Evolutionary conservation across 64 coral and sea anemone species (phyloP).

Genomic region (Porites australiensis): DNA sequence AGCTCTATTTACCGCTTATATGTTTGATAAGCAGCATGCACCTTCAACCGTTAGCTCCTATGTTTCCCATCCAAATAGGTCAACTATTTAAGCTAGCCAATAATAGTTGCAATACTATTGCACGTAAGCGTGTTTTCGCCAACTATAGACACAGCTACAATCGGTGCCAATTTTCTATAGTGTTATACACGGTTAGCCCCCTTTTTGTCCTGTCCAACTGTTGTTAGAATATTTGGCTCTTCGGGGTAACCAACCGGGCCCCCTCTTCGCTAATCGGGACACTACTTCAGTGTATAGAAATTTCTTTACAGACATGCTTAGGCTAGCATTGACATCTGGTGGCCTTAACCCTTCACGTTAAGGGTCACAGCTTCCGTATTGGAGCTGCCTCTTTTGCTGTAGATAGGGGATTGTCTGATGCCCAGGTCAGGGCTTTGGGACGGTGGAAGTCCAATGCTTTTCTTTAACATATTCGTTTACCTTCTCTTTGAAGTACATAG

Average conservation of each 20-base stretch:
- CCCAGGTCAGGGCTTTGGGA: not conserved
- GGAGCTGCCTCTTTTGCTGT: slow-evolving; percentile 5
- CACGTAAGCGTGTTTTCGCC: not conserved
- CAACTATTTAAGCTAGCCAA: too few species aligned
- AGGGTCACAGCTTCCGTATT: slow-evolving; percentile 66
- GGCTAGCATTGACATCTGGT: not conserved
- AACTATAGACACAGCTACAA: slow-evolving; percentile 74
- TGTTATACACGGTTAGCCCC: not conserved
- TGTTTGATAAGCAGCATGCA: too few species aligned
- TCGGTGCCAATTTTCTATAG: slow-evolving; percentile 38
- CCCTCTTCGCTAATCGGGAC: slow-evolving; percentile 33
- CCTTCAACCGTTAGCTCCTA: too few species aligned
- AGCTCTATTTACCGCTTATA: too few species aligned
- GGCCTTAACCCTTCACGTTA: slow-evolving; percentile 48
- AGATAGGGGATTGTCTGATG: slow-evolving; percentile 7
- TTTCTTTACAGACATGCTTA: slow-evolving; percentile 23
- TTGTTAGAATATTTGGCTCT: slow-evolving; percentile 50
- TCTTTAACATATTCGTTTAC: not conserved
- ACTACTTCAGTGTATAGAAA: slow-evolving; percentile 28
- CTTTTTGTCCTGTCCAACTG: slow-evolving; percentile 48
- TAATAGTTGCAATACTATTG: too few species aligned
- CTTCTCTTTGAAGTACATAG: not conserved
- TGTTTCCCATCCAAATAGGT: too few species aligned
- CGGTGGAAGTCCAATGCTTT: not conserved
- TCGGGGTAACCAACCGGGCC: slow-evolving; percentile 10